Evolutionary conservation across 2,888 invertebrate species (phyloP), one percentile per base, ranked within the genome.

Genomic region (Drymonia ruficornis): DNA sequence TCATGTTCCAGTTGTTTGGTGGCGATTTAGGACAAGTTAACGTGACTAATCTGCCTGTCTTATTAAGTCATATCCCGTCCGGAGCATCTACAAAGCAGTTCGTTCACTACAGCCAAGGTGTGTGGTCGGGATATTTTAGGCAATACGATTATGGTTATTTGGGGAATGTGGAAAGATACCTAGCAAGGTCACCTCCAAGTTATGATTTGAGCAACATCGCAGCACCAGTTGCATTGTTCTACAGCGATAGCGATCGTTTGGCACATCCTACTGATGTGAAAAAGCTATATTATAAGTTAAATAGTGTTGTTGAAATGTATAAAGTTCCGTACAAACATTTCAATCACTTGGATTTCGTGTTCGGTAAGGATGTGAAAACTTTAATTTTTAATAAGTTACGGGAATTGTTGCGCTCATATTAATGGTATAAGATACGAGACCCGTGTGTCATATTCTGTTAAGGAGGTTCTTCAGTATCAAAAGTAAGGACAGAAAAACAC

Each of bases 231-330:
- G 78, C 82, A 7, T 62, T 93, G 48, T 81, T 89, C 49, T 87
- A 86, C 61, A 85, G 86, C 29, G 82, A 83, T 3, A 94, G 94
- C 15, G 97, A 97, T 78, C 94, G 95, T 94, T 76, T 96, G 18
- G 93, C 95, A 0, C 86, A 93, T 49, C 89, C 93, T 3, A 78
- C 79, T 63, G 95, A 95, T 56, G 94, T 95, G 0, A 79, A 93
- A 43, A 81, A 85, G 16, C 74, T 95, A 49, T 88, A 92, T 38
- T 77, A 81, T 13, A 81, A 86, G 54, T 76, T 96, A 43, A 85
- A 87, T 9, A 94, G 94, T 67, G 88, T 91, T 2, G 78, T 94
- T 7, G 93, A 93, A 50, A 92, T 91, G 59, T 91, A 94, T 74
- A 86, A 93, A 56, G 93, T 96, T 48, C 93, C 93, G 0, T 86